phyloP scores from a whole-genome alignment of 2,888 invertebrate genomes.

The Lasioglossum malachurum region DNA sequence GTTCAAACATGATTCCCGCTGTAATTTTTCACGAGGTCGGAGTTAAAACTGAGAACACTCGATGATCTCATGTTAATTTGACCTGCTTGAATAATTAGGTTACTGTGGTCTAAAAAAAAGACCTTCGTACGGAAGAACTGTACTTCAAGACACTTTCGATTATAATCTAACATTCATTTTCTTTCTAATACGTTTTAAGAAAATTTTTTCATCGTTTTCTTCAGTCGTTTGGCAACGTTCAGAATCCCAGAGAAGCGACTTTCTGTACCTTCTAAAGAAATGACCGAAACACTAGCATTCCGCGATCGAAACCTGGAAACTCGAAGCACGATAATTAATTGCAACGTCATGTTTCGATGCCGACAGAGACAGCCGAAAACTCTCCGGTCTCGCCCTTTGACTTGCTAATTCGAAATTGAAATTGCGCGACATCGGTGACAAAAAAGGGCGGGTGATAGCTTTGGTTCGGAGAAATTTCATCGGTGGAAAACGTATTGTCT shows the following conservation, averaged over 20 bases:
- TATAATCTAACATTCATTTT: no score
- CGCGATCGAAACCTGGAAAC: neutral
- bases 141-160: no score
- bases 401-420: conserved; percentile 70
- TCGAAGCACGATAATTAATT: conserved; percentile 56
- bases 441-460: conserved; percentile 64
- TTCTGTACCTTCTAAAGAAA: neutral
- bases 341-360: conserved; percentile 31
- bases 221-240: no score
- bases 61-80: no score
- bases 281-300: neutral
- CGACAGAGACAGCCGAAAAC: conserved; percentile 38
- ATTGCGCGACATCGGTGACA: conserved; percentile 29
- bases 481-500: conserved; percentile 71
- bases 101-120: no score
- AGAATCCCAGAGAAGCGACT: neutral
- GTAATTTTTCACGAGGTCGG: no score
- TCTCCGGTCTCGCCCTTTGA: conserved; percentile 49
- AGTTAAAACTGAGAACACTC: no score
- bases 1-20: no score
- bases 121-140: no score
- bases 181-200: no score
- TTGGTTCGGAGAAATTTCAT: conserved; percentile 73
- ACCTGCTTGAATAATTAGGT: no score
- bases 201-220: no score